Evolutionary conservation across 2,797 vertebrate genomes (phyloP).

Genomic region (Sebastes oblongus): DNA sequence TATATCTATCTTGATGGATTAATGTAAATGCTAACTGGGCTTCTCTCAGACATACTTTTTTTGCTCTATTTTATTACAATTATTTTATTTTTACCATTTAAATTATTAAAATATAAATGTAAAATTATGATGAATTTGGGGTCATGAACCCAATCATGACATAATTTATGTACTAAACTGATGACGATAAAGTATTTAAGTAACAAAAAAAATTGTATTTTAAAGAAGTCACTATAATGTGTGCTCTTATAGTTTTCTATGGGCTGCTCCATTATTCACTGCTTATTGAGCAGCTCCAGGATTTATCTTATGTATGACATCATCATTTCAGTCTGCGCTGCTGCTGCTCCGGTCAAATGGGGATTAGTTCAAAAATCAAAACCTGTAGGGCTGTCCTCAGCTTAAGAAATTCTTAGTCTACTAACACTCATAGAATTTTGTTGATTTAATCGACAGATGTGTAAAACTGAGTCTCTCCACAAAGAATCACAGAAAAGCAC

Average conservation of each 20-base stretch:
- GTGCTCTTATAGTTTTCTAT: neutral
- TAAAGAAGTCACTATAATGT: neutral
- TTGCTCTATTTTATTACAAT: neutral
- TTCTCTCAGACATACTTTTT: neutral
- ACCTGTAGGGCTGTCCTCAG: too few relatives aligned
- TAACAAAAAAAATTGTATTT: neutral
- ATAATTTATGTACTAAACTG: neutral
- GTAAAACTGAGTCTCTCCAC: too few relatives aligned
- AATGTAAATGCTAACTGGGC: neutral
- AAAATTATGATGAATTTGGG: neutral
- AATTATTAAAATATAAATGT: neutral
- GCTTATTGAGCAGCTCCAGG: constrained; percentile 13
- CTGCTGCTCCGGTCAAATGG: constrained; percentile 21
- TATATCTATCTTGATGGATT: neutral
- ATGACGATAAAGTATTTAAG: neutral
- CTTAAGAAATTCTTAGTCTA: too few relatives aligned
- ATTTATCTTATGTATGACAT: constrained; percentile 52
- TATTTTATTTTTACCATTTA: neutral
- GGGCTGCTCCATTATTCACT: neutral
- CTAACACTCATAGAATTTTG: too few relatives aligned
- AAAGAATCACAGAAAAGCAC: neutral
- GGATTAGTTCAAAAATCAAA: constrained; percentile 15
- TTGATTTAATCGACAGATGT: too few relatives aligned
- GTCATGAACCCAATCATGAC: neutral
- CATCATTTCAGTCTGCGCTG: constrained; percentile 6